Base-by-base conservation (phyloP, 2,797 vertebrate species). In the Pyrocephalus nanus region DNA sequence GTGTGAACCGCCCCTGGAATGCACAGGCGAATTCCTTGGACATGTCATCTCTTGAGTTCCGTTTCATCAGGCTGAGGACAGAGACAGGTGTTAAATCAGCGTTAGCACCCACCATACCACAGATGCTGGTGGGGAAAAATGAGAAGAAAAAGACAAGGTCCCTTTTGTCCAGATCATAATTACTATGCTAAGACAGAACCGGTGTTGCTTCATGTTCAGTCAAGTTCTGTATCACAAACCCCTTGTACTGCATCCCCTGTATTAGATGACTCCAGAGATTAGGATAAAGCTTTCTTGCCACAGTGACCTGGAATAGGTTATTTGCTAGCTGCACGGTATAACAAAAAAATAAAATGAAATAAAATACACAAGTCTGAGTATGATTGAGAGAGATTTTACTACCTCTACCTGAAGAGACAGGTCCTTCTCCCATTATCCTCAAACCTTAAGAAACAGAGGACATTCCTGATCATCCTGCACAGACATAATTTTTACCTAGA, bases 31-130 rank as follows among this genome's bases (percentile, higher is more conserved):
- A 96, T 94, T 95, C 91, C 91, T 94, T 0, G 16, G 87, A 71
- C 94, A 0, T 87, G 95, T 93, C 87, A 89, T 53, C 95, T 96
- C 96, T 89, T 95, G 95, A 92, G 87, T 71, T 60, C 53, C 60
- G 72, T 94, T 93, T 96, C 89, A 93, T 96, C 64, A 9, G 0
- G 40, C 11, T 4, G n/a, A 77, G 47, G 71, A 88, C 64, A 67
- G 74, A 87, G 71, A 85, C 89, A 85, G 84, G 67, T 89, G 84
- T 94, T 92, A 87, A 91, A 92, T 85, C 74, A 89, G 70, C 27
- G 2, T 42, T 34, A 70, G 91, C 67, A 91, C n/a, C 62, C 71
- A 70, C 67, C 6, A 1, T 11, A 32, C 74, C 0, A 0, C 51
- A 70, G 43, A 48, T 36, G 55, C 30, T 91, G 26, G 18, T 12